Base-by-base conservation (phyloP, 2,113 vertebrate species). In the Bubo scandiacus region DNA sequence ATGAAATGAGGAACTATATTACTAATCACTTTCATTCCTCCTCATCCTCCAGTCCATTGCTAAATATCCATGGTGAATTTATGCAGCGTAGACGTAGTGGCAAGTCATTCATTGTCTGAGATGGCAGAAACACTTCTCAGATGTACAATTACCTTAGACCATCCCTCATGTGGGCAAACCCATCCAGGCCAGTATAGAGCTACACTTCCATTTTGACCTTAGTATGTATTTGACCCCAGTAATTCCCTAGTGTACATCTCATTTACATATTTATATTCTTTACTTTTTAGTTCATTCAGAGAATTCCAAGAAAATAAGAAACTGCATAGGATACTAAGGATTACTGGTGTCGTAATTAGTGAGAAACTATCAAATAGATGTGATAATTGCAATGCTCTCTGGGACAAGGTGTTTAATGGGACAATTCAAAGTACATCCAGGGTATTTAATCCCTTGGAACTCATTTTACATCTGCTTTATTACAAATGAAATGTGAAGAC, bases 401-500 rank as follows among this genome's bases (percentile, higher is more conserved):
- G 90, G 84, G 58, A 96, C 66, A 86, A 86, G 62, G 57, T 90
- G 68, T 75, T 97, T 97, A 96, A 96, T 75, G 78, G 74, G 51
- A 96, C 81, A 97, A 95, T 92, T 94, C 86, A 90, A 91, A 95
- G 92, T 72, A 94, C 80, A 88, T 92, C 73, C 34, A 95, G 81
- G 55, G 72, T 96, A 55, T 88, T 95, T 90, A 95, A 90, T 96
- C 75, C 91, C 86, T 87, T 86, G 81, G 85, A 97, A 94, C 49
- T 89, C 75, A 94, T 92, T 93, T 91, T 92, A 85, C 88, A 94
- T 97, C 70, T 94, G 81, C 78, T 94, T 93, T 94, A 96, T 92
- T 94, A 91, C 78, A 94, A 94, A 70, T 77, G 57, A 92, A 92
- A 96, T 68, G 58, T 71, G 89, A 96, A 86, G 49, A 71, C 88